Percentiles rank a stretch among this genome's conserved stretches.
Conservation (phyloP, 2,113 vertebrate genomes). For the Hystrix brachyura region DNA sequence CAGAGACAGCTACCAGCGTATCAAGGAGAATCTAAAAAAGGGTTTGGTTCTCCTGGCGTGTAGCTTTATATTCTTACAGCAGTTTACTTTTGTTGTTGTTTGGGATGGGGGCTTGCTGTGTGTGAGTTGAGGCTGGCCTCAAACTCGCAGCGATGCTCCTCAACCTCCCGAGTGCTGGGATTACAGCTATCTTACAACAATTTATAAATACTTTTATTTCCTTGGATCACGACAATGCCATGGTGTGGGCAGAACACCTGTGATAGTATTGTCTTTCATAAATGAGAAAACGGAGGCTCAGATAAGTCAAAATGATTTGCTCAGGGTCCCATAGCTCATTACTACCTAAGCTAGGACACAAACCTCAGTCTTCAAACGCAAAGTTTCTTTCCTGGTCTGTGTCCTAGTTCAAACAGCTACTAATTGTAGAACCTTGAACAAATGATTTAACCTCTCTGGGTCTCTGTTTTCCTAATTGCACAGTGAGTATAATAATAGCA, state of each 20-base stretch:
- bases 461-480: neutral
- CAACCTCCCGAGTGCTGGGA: neutral
- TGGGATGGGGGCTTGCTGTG: neutral
- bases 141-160: neutral
- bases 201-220: neutral
- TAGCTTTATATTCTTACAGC: neutral
- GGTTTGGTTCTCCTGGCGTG: neutral
- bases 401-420: neutral
- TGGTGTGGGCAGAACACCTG: neutral
- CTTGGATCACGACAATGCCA: neutral
- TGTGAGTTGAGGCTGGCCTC: neutral
- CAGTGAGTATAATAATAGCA: neutral
- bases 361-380: neutral
- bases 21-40: neutral
- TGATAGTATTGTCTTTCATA: neutral
- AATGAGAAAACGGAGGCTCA: slow-evolving; percentile 6
- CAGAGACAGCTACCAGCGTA: neutral
- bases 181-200: neutral
- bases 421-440: neutral
- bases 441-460: neutral
- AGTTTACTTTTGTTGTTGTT: neutral
- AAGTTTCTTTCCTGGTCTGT: neutral
- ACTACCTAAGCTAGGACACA: neutral
- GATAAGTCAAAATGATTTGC: neutral
- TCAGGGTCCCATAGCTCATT: neutral